Evolutionary conservation across 2,113 vertebrate genomes (phyloP).

Genomic region (Sinosuthora webbiana): DNA sequence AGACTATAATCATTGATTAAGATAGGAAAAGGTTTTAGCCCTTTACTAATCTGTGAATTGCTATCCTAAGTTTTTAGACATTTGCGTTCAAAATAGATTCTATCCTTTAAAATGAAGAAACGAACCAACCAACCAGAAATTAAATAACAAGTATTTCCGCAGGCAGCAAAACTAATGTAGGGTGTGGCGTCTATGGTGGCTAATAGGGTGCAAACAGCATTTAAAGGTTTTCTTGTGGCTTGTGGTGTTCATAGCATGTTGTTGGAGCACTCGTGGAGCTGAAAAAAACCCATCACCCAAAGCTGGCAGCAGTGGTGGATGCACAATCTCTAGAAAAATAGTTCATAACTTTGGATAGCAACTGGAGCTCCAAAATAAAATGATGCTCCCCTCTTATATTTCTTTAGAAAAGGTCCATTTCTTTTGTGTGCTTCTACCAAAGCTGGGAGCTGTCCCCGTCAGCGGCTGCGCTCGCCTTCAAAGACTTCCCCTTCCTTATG

Average conservation of each 20-base stretch:
- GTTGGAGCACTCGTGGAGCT: neutral
- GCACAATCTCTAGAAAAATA: neutral
- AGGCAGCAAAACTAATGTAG: neutral
- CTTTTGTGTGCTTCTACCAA: neutral
- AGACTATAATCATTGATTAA: neutral
- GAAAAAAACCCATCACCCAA: neutral
- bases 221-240: neutral
- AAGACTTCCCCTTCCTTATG: neutral
- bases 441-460: neutral
- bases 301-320: neutral
- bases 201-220: neutral
- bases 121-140: accelerated
- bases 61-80: neutral
- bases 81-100: neutral
- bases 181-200: neutral
- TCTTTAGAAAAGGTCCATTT: neutral
- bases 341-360: neutral
- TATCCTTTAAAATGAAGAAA: neutral
- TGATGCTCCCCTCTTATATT: accelerated
- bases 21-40: neutral
- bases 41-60: neutral
- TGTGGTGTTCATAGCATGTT: neutral
- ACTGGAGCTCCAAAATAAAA: neutral
- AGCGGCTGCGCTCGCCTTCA: accelerated
- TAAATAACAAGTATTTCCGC: neutral